These are phyloP conservation scores for Aldabrachelys gigantea DNA, from an alignment of 2,113 vertebrate genomes.

Conservation along the genomic window DNA sequence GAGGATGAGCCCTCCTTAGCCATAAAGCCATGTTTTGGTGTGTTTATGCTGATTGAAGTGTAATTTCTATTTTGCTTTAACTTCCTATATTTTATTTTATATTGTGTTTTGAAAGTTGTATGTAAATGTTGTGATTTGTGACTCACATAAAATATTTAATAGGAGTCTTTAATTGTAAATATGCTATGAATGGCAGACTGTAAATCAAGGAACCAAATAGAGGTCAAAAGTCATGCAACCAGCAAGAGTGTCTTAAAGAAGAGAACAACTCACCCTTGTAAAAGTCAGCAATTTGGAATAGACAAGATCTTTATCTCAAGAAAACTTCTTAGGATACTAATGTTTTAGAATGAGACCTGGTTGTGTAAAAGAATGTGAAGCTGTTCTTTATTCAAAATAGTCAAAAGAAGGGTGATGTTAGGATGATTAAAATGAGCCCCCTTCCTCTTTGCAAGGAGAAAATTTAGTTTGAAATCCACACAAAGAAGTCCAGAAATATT, in stretches of 20 bases:
- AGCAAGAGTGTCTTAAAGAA: background rate
- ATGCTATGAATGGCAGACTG: background rate
- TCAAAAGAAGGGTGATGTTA: too few relatives aligned
- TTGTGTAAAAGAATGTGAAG: too few relatives aligned
- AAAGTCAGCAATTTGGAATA: background rate
- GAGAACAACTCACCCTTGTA: background rate
- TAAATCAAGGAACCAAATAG: background rate
- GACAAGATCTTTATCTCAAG: background rate
- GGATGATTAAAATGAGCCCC: too few relatives aligned
- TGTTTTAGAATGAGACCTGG: too few relatives aligned
- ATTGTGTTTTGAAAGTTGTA: background rate
- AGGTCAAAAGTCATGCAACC: background rate
- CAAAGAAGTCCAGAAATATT: too few relatives aligned
- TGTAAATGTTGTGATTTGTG: background rate
- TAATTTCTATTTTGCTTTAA: background rate
- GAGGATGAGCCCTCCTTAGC: background rate
- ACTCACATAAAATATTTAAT: background rate
- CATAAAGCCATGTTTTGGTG: background rate
- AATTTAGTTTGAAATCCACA: too few relatives aligned
- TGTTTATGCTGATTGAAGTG: background rate
- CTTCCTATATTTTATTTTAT: background rate
- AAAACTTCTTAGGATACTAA: too few relatives aligned
- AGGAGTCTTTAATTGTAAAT: background rate
- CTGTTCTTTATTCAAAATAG: too few relatives aligned
- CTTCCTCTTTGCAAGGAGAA: too few relatives aligned